Evolutionary conservation across 2,113 vertebrate genomes (phyloP).

Genomic region (Edolisoma coerulescens): DNA sequence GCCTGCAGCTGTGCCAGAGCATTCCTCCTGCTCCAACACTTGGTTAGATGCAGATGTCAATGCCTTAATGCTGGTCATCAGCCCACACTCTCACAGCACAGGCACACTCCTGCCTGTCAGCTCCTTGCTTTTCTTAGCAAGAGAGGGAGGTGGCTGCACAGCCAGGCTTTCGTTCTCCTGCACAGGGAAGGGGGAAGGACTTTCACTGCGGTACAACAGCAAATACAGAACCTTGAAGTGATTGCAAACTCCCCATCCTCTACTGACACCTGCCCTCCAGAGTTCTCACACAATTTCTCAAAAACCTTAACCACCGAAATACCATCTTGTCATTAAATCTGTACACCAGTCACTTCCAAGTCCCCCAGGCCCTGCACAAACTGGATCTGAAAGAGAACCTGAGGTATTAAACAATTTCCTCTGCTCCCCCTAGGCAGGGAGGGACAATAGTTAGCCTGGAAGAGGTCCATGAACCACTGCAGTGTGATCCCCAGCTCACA

Average conservation of each 20-base stretch:
- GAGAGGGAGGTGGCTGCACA: conserved; percentile 10
- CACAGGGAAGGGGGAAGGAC: background rate
- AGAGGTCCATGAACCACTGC: background rate
- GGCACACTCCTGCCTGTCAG: background rate
- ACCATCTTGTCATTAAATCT: background rate
- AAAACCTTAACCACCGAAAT: background rate
- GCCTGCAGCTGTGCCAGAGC: background rate
- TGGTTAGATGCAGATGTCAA: background rate
- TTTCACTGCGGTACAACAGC: background rate
- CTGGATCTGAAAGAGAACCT: background rate
- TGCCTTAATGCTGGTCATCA: conserved; percentile 4
- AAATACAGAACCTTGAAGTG: background rate
- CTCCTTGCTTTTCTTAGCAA: conserved; percentile 23
- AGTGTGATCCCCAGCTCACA: background rate
- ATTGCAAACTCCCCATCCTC: background rate
- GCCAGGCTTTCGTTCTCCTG: background rate
- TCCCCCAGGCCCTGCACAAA: background rate
- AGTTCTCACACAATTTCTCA: background rate
- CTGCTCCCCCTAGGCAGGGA: background rate
- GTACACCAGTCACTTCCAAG: background rate
- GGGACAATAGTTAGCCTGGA: background rate
- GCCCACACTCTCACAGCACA: conserved; percentile 2
- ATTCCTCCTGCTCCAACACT: background rate
- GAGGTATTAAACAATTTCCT: background rate
- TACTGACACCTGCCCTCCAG: background rate